These are phyloP conservation scores for Amazona ochrocephala DNA, from an alignment of 2,797 vertebrate species.

Conservation along the genomic window DNA sequence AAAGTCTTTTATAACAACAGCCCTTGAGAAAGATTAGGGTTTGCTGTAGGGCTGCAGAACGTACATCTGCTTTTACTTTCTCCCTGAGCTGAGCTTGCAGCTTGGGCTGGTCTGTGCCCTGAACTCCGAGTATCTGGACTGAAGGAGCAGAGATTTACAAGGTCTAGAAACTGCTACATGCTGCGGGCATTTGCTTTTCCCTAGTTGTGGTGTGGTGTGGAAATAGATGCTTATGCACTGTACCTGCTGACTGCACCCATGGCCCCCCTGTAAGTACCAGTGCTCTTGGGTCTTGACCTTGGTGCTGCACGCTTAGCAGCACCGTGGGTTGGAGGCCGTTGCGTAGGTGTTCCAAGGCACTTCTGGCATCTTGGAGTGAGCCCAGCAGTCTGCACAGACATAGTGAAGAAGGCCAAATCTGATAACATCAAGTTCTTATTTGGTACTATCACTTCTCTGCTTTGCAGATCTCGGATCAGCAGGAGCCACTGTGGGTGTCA, in stretches of 20 bases:
- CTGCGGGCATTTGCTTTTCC: background rate
- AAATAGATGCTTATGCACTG: fast-evolving
- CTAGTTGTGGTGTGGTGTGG: background rate
- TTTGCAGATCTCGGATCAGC: background rate
- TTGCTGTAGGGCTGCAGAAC: background rate
- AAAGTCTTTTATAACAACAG: conserved; percentile 33
- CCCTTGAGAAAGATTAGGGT: background rate
- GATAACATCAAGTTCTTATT: background rate
- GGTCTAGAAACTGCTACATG: background rate
- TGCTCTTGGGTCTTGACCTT: background rate
- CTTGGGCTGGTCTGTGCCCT: background rate
- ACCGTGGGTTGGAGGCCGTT: fast-evolving
- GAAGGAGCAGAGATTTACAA: background rate
- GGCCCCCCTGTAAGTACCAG: background rate
- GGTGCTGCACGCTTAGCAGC: background rate
- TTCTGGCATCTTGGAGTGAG: background rate
- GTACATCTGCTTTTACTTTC: background rate
- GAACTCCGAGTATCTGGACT: too few species aligned
- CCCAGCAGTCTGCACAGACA: background rate
- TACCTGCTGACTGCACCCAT: background rate
- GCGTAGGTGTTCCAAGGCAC: background rate
- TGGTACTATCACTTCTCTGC: background rate
- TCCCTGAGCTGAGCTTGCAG: background rate
- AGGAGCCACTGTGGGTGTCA: fast-evolving
- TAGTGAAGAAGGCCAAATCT: background rate